These are phyloP conservation scores for Capitella teleta DNA, from an alignment of 1,140 invertebrate species.

Conservation along the genomic window DNA sequence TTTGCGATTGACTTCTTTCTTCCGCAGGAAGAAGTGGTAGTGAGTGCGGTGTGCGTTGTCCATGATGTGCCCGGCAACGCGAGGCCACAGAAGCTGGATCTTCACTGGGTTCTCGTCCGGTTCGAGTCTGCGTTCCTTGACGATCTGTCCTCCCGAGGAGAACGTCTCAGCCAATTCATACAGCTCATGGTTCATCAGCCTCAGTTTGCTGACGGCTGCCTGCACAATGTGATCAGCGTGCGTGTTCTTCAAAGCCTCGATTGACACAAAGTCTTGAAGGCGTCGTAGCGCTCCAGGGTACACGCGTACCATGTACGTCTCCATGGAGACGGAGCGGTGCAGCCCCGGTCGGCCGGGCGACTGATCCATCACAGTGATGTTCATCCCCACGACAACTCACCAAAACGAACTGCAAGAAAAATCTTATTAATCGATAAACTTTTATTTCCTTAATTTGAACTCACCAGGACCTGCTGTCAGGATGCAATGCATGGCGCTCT, in stretches of 20 bases:
- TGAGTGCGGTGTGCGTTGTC: conserved; percentile 15
- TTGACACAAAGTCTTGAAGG: conserved; percentile 77
- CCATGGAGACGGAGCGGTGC: conserved; percentile 26
- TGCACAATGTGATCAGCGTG: conserved; percentile 77
- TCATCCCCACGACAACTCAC: no score
- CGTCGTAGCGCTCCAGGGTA: conserved; percentile 78
- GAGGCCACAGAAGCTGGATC: conserved; percentile 83
- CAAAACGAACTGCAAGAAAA: no score
- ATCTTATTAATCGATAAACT: no score
- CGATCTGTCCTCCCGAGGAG: conserved; percentile 62
- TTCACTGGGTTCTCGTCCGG: conserved; percentile 77
- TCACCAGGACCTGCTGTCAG: no score
- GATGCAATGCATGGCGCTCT: no score
- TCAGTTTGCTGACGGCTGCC: conserved; percentile 68
- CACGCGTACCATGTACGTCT: conserved; percentile 57
- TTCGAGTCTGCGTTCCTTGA: conserved; percentile 80
- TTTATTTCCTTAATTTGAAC: no score
- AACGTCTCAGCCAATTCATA: conserved; percentile 85
- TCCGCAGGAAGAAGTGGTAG: conserved; percentile 39
- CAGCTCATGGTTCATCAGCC: conserved; percentile 52
- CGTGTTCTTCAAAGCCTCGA: conserved; percentile 84
- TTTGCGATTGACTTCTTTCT: conserved; percentile 21
- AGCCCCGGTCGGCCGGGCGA: background rate
- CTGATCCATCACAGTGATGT: no score
- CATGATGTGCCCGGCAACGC: background rate